Evolutionary conservation across 2,888 invertebrate genomes (phyloP), one percentile per base, ranked within the genome.

Genomic region (Hemicrepidius hirtus): DNA sequence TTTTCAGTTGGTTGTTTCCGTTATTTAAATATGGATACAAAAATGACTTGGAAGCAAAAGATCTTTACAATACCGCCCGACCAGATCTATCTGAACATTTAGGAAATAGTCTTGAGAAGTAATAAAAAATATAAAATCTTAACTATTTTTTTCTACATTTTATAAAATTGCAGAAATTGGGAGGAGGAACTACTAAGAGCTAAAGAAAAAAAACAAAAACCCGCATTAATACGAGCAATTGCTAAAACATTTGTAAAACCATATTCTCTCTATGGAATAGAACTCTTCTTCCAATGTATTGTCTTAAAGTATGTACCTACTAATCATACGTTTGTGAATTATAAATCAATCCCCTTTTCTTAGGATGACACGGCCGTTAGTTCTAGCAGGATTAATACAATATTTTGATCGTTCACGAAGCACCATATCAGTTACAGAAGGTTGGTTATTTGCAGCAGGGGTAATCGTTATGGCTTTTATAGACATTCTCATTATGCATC

Each of bases 401-500:
- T 91, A 91, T 81, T 92, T 92, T 82, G 88, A 90, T 76, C 88
- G 87, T 12, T 86, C 88, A 24, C 88, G 87, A 74, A 20, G n/a
- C 12, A 76, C 84, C 7, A 88, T 89, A 72, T 85, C 85, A 0
- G 85, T 87, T 44, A 21, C 86, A 68, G 86, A 91, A 73, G 94
- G 94, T 0, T 94, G 93, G 84, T 84, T 91, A 64, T 91, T 92
- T 81, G 93, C 92, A 53, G 88, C 89, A 37, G 87, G 87, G 7
- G 89, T 94, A 80, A 90, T 93, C 78, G 53, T 89, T 4, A 81
- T 91, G 69, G 89, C 92, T 55, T 85, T 92, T 72, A 41, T 88
- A 1, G 90, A 90, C 62, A 87, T 92, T 16, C 76, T 94, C 32
- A 86, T 92, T 69, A 88, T 91, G 78, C 96, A 95, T 84, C 93